Evolutionary conservation across 2,797 vertebrate species (phyloP), one percentile per base, ranked within the genome.

Genomic region (Chiroxiphia lanceolata): DNA sequence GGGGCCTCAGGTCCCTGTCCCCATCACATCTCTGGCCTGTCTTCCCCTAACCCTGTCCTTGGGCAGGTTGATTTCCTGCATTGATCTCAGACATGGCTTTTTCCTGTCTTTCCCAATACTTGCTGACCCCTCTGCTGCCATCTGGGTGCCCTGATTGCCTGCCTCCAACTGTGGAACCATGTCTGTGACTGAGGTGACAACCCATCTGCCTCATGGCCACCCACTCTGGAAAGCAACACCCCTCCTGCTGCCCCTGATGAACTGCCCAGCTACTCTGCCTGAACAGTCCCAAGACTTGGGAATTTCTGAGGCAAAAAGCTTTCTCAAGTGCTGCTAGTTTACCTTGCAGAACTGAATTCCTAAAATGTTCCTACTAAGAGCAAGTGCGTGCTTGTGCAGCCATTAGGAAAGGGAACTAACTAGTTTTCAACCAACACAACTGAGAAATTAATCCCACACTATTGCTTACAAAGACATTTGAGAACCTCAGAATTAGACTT

Each of bases 101-200:
- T 47, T 85, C 13, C 11, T 2, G 0, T 36, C 16, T 42, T 71
- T 78, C 15, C 19, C 17, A 27, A 2, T 0, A 21, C 34, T 63
- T 2, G 0, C 9, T 0, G 0, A 4, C 7, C 34, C 23, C 4
- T 5, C 50, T 65, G 42, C 15, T 0, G 3, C 6, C 42, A 74
- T 48, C 10, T 3, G 2, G 15, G 13, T 51, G 11, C 42, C 27
- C 51, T 51, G 40, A 4, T 36, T n/a, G 20, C 34, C 56, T 22
- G 13, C 6, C 8, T 68, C 9, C 27, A 34, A 29, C n/a, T 3
- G 2, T 44, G 36, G 31, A 38, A 29, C 50, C 0, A 0, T 33
- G 25, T 18, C 53, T 10, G 6, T 0, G 1, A 7, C 11, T 5
- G 47, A 57, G 33, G 33, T 0, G 6, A 26, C 1, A 5, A 31